Conservation (phyloP, 2,113 vertebrate genomes). For the Mus pahari region DNA sequence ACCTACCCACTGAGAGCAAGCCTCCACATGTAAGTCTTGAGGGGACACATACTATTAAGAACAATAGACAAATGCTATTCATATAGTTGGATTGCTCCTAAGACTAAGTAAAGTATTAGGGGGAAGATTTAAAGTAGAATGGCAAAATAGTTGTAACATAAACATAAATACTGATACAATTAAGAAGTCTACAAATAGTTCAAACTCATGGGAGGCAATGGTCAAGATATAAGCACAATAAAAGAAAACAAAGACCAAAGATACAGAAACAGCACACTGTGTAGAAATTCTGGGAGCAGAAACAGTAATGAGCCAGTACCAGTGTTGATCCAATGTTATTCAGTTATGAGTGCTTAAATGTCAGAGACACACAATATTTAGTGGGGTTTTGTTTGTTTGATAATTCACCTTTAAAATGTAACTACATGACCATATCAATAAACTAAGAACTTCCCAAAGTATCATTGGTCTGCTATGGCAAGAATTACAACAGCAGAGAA, state of each 20-base stretch:
- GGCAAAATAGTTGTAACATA: neutral
- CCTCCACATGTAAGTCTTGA: too few species aligned
- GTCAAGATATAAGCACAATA: neutral
- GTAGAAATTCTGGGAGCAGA: neutral
- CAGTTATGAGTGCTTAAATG: neutral
- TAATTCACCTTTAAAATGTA: neutral
- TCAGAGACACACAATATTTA: neutral
- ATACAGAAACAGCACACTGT: neutral
- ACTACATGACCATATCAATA: neutral
- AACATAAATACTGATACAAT: neutral
- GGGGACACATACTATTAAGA: neutral
- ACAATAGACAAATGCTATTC: neutral
- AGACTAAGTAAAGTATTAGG: neutral
- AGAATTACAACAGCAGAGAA: neutral
- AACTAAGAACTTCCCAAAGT: neutral
- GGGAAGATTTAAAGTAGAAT: neutral
- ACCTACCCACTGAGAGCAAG: neutral
- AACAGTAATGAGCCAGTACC: neutral
- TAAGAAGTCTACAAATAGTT: neutral
- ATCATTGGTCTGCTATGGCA: neutral
- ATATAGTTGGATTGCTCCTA: neutral
- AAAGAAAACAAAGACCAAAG: neutral
- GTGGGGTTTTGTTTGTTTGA: neutral
- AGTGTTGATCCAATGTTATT: neutral
- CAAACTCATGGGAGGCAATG: neutral